phyloP scores from a whole-genome alignment of 2,797 vertebrate genomes.

The Acipenser ruthenus region DNA sequence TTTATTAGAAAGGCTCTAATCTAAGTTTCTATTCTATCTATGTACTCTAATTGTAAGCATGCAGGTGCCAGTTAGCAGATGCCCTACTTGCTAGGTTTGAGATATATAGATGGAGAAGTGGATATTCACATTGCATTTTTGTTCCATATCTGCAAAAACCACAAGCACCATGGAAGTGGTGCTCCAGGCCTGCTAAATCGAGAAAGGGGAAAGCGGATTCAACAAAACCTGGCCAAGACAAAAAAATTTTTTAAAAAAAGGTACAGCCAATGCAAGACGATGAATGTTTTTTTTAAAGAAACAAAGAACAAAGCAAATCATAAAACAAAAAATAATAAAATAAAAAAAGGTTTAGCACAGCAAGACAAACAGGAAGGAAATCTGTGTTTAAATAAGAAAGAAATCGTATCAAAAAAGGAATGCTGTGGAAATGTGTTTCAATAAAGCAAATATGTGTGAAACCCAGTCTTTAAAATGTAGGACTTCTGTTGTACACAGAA shows the following conservation, averaged over 20 bases:
- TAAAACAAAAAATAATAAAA: slow-evolving; percentile 5
- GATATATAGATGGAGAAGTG: not conserved
- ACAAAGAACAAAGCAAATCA: slow-evolving; percentile 35
- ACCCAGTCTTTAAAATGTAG: no score
- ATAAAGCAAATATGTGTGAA: no score
- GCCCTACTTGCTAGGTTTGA: not conserved
- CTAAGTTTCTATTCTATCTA: slow-evolving; percentile 2
- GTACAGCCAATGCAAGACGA: slow-evolving; percentile 47
- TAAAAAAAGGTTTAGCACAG: no score
- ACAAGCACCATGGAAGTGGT: slow-evolving; percentile 72
- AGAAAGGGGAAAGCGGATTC: slow-evolving; percentile 86
- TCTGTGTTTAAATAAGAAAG: no score
- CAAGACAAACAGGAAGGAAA: no score
- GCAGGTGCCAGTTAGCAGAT: not conserved
- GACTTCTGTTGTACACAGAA: no score
- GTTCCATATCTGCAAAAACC: slow-evolving; percentile 74
- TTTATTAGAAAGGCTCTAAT: slow-evolving; percentile 15
- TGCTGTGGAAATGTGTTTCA: no score
- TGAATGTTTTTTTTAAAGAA: slow-evolving; percentile 40
- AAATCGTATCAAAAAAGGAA: no score
- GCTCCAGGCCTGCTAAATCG: slow-evolving; percentile 86
- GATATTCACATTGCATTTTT: slow-evolving; percentile 66
- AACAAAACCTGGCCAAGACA: slow-evolving; percentile 77
- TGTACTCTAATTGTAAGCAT: not conserved
- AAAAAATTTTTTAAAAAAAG: no score